phyloP scores from a whole-genome alignment of 2,888 invertebrate genomes.

The Timandra comae region DNA sequence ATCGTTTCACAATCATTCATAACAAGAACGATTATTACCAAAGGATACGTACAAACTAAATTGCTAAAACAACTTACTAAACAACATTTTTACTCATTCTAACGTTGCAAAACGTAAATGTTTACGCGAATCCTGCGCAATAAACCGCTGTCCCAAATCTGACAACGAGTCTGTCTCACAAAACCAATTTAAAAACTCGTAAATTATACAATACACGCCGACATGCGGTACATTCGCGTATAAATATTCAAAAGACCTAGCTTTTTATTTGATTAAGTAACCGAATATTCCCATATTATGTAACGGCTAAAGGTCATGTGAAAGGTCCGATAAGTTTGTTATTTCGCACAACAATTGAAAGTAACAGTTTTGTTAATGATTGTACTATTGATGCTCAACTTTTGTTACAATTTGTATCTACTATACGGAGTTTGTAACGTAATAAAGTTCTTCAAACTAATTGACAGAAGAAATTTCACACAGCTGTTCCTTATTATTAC shows the following conservation, averaged over 20 bases:
- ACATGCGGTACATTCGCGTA: constrained; percentile 8
- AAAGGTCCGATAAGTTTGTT: constrained; percentile 3
- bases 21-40: too few relatives aligned
- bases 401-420: too few relatives aligned
- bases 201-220: constrained; percentile 21
- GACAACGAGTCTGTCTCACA: constrained; percentile 10
- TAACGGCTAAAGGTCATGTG: constrained; percentile 13
- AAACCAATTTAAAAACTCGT: constrained; percentile 17
- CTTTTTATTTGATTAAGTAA: constrained; percentile 15
- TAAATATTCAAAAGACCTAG: constrained; percentile 19
- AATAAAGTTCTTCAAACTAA: too few relatives aligned
- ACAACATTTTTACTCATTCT: constrained; percentile 11
- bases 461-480: too few relatives aligned
- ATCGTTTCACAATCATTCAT: too few relatives aligned
- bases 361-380: too few relatives aligned
- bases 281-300: constrained; percentile 16
- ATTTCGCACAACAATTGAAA: too few relatives aligned
- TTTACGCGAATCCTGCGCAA: constrained; percentile 14
- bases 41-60: background rate
- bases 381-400: too few relatives aligned
- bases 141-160: constrained; percentile 16
- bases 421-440: too few relatives aligned
- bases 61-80: constrained; percentile 8
- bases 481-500: too few relatives aligned
- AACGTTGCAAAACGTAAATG: constrained; percentile 12